Evolutionary conservation across 2,113 vertebrate species (phyloP).

Genomic region (Bufo bufo): DNA sequence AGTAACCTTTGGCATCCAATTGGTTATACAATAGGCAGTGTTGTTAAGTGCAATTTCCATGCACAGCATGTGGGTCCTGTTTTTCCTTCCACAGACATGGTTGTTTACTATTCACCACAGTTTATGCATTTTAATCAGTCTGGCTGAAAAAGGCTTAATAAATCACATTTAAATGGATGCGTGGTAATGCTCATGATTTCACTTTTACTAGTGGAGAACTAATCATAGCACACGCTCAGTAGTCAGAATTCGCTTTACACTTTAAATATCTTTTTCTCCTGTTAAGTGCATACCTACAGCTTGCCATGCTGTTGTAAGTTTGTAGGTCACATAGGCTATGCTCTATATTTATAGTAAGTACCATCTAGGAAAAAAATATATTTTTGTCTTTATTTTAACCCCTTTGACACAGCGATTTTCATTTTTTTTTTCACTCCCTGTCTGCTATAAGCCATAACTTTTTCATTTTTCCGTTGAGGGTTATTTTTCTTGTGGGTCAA

Average conservation of each 20-base stretch:
- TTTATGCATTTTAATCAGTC: constrained; percentile 85
- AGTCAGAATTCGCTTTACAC: not conserved
- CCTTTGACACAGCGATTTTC: too few species aligned
- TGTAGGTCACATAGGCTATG: not conserved
- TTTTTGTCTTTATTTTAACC: not conserved
- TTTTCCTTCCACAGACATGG: constrained; percentile 88
- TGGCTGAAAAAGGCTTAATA: constrained; percentile 83
- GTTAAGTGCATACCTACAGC: not conserved
- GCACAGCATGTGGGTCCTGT: constrained; percentile 97
- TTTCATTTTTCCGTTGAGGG: too few species aligned
- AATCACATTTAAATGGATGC: constrained; percentile 79
- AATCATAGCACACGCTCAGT: constrained; percentile 17
- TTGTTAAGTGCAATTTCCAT: constrained; percentile 99
- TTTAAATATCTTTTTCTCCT: not conserved
- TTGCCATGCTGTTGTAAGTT: not conserved
- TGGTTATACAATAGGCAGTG: constrained; percentile 89
- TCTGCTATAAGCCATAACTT: too few species aligned
- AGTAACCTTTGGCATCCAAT: constrained; percentile 98
- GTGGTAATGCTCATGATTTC: constrained; percentile 65
- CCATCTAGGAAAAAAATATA: not conserved
- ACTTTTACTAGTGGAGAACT: constrained; percentile 60
- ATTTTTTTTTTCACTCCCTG: too few species aligned
- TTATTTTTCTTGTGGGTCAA: too few species aligned
- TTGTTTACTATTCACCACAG: constrained; percentile 91
- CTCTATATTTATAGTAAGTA: not conserved